A percentile compares a stretch with the other conserved stretches of the same genome.
Evolutionary conservation across 2,797 vertebrate species (phyloP).

Genomic region (Mareca penelope): DNA sequence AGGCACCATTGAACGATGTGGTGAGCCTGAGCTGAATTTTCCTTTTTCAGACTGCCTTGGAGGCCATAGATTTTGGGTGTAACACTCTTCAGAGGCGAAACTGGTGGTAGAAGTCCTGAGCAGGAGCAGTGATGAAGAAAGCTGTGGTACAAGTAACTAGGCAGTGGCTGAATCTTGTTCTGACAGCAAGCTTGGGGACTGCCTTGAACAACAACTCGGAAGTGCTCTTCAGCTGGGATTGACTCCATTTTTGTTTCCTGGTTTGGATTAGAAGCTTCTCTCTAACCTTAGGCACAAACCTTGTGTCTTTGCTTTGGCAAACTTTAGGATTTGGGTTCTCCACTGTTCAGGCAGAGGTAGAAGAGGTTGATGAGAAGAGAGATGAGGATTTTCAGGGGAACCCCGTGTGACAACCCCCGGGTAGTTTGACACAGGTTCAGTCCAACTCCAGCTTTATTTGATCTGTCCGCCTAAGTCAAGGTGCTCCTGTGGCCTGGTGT

Average conservation of each 20-base stretch:
- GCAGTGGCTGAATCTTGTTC: background rate
- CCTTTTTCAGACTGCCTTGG: background rate
- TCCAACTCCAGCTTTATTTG: background rate
- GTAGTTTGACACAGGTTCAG: background rate
- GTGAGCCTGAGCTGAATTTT: background rate
- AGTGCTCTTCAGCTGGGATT: background rate
- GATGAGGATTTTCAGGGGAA: background rate
- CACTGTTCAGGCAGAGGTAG: too few relatives aligned
- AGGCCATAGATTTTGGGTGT: background rate
- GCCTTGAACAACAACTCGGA: background rate
- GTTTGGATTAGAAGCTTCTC: background rate
- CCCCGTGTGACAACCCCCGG: too few relatives aligned
- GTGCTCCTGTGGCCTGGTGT: background rate
- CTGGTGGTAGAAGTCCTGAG: background rate
- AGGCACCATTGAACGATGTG: background rate
- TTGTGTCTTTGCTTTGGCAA: background rate
- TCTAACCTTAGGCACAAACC: background rate
- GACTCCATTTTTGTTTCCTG: background rate
- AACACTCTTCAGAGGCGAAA: background rate
- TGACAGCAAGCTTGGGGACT: background rate
- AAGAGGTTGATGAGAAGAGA: background rate
- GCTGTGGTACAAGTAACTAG: background rate
- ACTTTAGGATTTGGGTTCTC: background rate
- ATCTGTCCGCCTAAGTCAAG: background rate
- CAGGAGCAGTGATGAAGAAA: background rate